Evolutionary conservation across 1,140 invertebrate genomes (phyloP).

Genomic region (Sitobion miscanthi): DNA sequence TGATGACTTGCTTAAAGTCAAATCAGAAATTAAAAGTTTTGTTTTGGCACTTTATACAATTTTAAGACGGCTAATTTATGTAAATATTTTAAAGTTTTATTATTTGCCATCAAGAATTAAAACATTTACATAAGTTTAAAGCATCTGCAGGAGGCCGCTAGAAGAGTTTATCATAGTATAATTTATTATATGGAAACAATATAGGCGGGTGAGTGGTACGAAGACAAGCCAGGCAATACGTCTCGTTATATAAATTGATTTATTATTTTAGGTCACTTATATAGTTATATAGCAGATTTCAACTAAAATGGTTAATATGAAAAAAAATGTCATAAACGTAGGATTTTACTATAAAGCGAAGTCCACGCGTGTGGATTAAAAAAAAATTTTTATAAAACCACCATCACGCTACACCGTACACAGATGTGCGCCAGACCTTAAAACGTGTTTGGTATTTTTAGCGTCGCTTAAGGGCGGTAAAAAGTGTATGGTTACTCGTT

Average conservation of each 20-base stretch:
- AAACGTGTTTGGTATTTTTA: background rate
- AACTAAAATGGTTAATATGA: background rate
- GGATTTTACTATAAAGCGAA: background rate
- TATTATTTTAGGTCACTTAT: background rate
- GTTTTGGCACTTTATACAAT: background rate
- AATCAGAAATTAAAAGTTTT: background rate
- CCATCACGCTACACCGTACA: background rate
- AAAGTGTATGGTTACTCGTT: background rate
- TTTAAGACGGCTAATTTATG: background rate
- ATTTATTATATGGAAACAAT: background rate
- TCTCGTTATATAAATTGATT: background rate
- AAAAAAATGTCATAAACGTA: background rate
- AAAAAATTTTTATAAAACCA: background rate
- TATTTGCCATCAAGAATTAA: background rate
- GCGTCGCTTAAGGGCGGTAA: background rate
- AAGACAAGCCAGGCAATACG: background rate
- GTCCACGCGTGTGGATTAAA: background rate
- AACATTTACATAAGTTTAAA: background rate
- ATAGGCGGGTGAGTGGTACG: background rate
- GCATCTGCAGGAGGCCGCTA: background rate
- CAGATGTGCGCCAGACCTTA: background rate
- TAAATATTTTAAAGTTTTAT: background rate
- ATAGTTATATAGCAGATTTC: too few species aligned
- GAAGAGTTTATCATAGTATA: background rate
- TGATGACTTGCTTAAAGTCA: background rate